These are phyloP conservation scores for Perizoma affinitatum DNA, from an alignment of 2,888 invertebrate species.

Conservation along the genomic window DNA sequence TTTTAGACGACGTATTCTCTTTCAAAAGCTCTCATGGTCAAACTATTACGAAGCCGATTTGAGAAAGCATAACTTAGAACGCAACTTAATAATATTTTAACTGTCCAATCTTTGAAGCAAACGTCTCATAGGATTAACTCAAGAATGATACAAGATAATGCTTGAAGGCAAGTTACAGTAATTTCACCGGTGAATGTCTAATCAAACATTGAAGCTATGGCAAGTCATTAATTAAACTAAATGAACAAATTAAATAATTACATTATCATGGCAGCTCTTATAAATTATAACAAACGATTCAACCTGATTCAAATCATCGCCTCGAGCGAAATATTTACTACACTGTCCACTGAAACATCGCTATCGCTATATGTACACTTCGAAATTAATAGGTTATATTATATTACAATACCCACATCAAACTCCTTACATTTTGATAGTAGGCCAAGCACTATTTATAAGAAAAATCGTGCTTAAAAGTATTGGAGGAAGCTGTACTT, in stretches of 20 bases:
- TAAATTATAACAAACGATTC: slow-evolving; percentile 33
- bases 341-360: slow-evolving; percentile 15
- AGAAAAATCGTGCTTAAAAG: too few relatives aligned
- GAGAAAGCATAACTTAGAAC: too few relatives aligned
- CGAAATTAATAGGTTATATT: background rate
- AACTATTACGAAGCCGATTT: too few relatives aligned
- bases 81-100: too few relatives aligned
- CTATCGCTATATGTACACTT: background rate
- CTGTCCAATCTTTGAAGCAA: too few relatives aligned
- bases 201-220: slow-evolving; percentile 27
- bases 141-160: background rate
- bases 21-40: too few relatives aligned
- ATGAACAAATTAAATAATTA: slow-evolving; percentile 42
- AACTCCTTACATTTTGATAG: too few relatives aligned
- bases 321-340: slow-evolving; percentile 25
- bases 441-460: too few relatives aligned
- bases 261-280: slow-evolving; percentile 35
- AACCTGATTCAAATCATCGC: slow-evolving; percentile 35
- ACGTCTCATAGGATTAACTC: too few relatives aligned
- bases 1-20: too few relatives aligned
- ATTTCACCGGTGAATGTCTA: slow-evolving; percentile 14
- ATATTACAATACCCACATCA: too few relatives aligned
- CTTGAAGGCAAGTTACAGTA: slow-evolving; percentile 10
- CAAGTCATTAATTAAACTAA: slow-evolving; percentile 33
- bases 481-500: too few relatives aligned